Evolutionary conservation across 2,113 vertebrate genomes (phyloP).

Genomic region (Columba janthina): DNA sequence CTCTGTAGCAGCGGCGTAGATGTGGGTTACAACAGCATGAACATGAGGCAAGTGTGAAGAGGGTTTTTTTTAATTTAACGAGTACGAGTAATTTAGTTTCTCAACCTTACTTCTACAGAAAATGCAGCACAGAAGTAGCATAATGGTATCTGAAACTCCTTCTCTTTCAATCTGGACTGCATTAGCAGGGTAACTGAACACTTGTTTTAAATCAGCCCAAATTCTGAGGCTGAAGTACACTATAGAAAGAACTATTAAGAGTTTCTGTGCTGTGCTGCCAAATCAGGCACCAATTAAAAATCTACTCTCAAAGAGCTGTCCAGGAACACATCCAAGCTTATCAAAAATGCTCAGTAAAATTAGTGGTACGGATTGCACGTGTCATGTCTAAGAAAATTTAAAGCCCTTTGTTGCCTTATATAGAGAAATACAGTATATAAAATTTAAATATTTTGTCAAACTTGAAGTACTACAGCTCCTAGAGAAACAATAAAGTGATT

Average conservation of each 20-base stretch:
- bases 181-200: background rate
- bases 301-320: background rate
- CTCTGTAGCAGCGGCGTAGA: background rate
- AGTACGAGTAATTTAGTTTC: background rate
- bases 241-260: background rate
- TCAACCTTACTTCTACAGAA: background rate
- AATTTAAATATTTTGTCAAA: background rate
- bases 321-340: background rate
- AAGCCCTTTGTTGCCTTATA: background rate
- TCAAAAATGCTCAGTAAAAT: background rate
- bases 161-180: background rate
- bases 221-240: background rate
- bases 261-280: background rate
- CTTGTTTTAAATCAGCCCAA: background rate
- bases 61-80: background rate
- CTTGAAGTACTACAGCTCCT: background rate
- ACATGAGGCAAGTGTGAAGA: background rate
- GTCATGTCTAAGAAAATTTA: accelerated
- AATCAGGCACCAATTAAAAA: background rate
- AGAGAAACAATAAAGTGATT: background rate
- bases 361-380: accelerated
- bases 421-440: background rate
- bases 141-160: background rate
- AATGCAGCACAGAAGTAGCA: background rate
- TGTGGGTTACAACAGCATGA: background rate